A percentile compares a stretch with the other conserved stretches of the same genome.
Evolutionary conservation across 23 tunicate species (phyloP).

Genomic region (Styela clava): DNA sequence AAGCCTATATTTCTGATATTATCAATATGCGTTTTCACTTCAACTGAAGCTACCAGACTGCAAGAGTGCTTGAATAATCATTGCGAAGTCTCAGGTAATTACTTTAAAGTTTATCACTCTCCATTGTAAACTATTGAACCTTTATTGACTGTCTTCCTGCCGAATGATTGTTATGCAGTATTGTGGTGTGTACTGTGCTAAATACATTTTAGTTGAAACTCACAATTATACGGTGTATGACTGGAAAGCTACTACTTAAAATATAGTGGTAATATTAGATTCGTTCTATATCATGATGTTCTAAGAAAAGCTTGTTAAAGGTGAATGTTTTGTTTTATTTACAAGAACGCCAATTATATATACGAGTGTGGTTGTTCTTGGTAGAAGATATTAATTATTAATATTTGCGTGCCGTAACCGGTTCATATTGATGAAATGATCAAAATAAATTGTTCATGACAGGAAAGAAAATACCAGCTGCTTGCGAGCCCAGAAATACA

Average conservation of each 20-base stretch:
- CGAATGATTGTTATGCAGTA: too few species aligned
- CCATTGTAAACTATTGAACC: too few species aligned
- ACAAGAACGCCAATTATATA: neutral
- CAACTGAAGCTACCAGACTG: neutral
- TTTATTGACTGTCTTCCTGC: too few species aligned
- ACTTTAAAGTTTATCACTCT: neutral
- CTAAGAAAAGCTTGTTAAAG: too few species aligned
- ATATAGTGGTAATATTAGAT: too few species aligned
- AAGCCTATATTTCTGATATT: neutral
- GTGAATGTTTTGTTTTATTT: neutral
- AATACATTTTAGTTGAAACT: too few species aligned
- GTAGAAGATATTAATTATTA: neutral
- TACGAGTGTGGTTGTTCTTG: neutral
- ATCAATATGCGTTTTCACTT: neutral
- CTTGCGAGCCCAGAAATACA: conserved; percentile 50
- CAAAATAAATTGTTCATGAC: neutral
- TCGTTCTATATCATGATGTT: too few species aligned
- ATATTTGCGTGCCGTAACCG: neutral
- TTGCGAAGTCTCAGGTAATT: neutral
- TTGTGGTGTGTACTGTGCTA: too few species aligned
- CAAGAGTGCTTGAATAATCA: neutral
- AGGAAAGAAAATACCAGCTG: neutral
- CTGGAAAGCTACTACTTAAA: too few species aligned
- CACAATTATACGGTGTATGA: too few species aligned
- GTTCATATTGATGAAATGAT: neutral